These are phyloP conservation scores for Pedicia rivosa DNA, from an alignment of 2,888 invertebrate genomes.

Conservation along the genomic window DNA sequence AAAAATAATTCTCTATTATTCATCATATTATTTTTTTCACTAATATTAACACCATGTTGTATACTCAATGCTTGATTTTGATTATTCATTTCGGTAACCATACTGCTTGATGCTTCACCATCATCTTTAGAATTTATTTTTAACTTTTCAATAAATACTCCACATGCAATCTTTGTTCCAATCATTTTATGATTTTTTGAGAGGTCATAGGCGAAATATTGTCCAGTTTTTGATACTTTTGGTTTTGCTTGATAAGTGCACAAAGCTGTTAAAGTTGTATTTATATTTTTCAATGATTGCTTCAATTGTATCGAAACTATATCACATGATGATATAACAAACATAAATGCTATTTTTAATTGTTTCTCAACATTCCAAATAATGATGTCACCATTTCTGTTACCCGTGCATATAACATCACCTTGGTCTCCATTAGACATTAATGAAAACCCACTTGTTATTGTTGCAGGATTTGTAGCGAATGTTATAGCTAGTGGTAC, in stretches of 20 bases:
- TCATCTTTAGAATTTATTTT: conserved; percentile 14
- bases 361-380: conserved; percentile 75
- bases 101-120: background rate
- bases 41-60: conserved; percentile 1
- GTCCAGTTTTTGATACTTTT: too few relatives aligned
- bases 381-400: conserved; percentile 48
- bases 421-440: conserved; percentile 45
- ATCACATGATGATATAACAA: too few relatives aligned
- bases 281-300: too few relatives aligned
- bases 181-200: conserved; percentile 16
- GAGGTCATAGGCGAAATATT: background rate
- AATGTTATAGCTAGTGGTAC: conserved; percentile 77
- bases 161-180: conserved; percentile 24
- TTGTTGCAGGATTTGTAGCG: conserved; percentile 62
- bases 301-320: too few relatives aligned
- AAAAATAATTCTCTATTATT: background rate
- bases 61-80: conserved; percentile 3
- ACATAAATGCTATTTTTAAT: conserved; percentile 38
- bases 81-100: conserved; percentile 3
- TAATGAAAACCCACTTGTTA: conserved; percentile 36
- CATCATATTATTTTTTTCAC: background rate
- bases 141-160: conserved; percentile 20
- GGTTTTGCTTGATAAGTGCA: conserved; percentile 28
- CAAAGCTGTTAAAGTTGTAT: conserved; percentile 25
- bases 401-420: conserved; percentile 40